Evolutionary conservation across 2,797 vertebrate genomes (phyloP), one percentile per base, ranked within the genome.

Genomic region (Acrossocheilus wenchowensis): DNA sequence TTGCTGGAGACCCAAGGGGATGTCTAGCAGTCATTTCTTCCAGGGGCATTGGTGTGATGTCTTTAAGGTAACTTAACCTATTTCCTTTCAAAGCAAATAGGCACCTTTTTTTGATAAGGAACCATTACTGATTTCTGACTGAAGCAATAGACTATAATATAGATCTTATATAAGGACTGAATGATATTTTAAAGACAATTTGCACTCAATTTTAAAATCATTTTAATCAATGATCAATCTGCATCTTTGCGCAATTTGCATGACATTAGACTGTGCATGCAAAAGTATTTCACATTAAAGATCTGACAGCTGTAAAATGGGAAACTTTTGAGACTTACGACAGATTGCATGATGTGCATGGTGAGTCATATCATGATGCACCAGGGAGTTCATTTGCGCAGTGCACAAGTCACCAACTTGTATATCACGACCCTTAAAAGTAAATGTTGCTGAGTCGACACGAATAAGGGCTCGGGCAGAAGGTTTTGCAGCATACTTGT

Each of bases 11-110:
- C 96, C 97, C 95, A 97, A 96, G 97, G 97, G 96, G 95, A 98
- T 98, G 97, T 96, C 97, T 97, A 96, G 95, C 96, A 96, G 96
- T 96, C 95, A 97, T 95, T 97, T 97, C 97, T 97, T 96, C 96
- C 98, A 97, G 95, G 97, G 97, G 97, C 97, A 97, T 96, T 97
- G 97, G 95, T 97, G 97, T 97, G 97, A 99, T 97, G 97, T 97
- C 97, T 97, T 97, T 95, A 99, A 99, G 98, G 98, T 99, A 99
- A 99, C 93, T 94, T 96, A 96, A 93, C 95, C 96, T 95, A 88
- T 96, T 96, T 97, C 93, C 93, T 97, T 95, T 96, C 94, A 88
- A 93, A 94, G 94, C 95, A 92, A 90, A 93, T 94, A 94, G 92
- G 93, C 91, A 96, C 92, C 81, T 93, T 94, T 30, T 30, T 30